Base-by-base conservation (phyloP, 2,888 invertebrate genomes). In the Drosophila pseudotakahashii region DNA sequence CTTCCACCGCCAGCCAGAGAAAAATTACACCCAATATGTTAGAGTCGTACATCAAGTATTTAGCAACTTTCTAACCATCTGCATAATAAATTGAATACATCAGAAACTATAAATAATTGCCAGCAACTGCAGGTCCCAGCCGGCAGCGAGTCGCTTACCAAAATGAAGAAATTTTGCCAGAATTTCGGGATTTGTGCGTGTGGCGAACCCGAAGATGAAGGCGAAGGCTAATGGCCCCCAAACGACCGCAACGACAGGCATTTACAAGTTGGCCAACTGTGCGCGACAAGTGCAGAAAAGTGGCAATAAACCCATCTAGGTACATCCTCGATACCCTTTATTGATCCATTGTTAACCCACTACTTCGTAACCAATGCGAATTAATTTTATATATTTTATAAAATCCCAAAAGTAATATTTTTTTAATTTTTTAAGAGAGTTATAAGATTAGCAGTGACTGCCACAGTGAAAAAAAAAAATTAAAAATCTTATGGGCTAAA, bases 31-130 rank as follows among this genome's bases (percentile, higher is more conserved):
- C 75, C 79, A 73, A 81, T 78, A 78, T 81, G 67, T 84, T 85
- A 61, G 69, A 77, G 80, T 71, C 79, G 75, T 80, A 73, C 76
- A 86, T 86, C 78, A 88, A 70, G 69, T 60, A 64, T 72, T 87
- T 77, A 84, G 87, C 75, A 75, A 77, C 85, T 78, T 89, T 89
- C 81, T 79, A 77, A 60, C 61, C 75, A 80, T 73, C 81, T 77
- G 85, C 77, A 81, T 89, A 84, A 84, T 89, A 87, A 87, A 85
- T 85, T 77, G 88, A 85, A 89, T 84, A 76, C 84, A 87, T 87
- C 84, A 78, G 72, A 84, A 77, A 57, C 81, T 89, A 89, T 85
- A 89, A 85, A 87, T 85, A 85, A 89, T 89, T 84, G 30, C 78
- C 78, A 87, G 76, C 89, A 76, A 88, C 78, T 78, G 77, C 64